Percentiles rank a stretch among this genome's conserved stretches.
Conservation (phyloP, 2,888 invertebrate genomes). For the Chamaedrilus cognettii region DNA sequence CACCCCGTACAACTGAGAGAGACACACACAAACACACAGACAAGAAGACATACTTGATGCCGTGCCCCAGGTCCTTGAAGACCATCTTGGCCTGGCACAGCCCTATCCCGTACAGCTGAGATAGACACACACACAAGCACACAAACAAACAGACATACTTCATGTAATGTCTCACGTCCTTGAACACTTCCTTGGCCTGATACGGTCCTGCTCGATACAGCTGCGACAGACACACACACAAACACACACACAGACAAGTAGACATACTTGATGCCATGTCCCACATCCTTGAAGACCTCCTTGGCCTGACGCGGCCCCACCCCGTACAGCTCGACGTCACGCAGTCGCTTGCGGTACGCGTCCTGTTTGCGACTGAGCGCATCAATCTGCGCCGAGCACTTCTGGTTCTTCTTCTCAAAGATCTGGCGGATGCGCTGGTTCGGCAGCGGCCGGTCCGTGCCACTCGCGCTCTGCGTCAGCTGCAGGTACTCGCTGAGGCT, state of each 20-base stretch:
- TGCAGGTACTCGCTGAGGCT: conserved; percentile 97
- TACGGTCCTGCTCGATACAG: no score
- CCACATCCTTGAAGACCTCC: conserved; percentile 89
- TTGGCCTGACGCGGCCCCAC: conserved; percentile 71
- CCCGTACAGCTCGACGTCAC: conserved; percentile 75
- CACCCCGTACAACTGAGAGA: no score
- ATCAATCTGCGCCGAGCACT: conserved; percentile 89
- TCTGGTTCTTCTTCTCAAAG: conserved; percentile 98
- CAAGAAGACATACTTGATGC: conserved; percentile 91
- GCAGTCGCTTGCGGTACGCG: conserved; percentile 82
- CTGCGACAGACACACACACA: no score
- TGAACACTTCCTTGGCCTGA: conserved; percentile 84
- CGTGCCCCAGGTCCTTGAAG: conserved; percentile 90
- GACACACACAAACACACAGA: no score
- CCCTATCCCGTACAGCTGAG: no score
- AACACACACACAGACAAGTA: not conserved
- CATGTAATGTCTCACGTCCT: conserved; percentile 92
- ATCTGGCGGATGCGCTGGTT: conserved; percentile 79
- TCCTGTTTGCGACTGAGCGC: conserved; percentile 92
- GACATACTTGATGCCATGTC: conserved; percentile 90
- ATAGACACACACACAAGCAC: no score
- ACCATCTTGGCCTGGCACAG: conserved; percentile 90
- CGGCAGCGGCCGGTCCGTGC: conserved; percentile 82
- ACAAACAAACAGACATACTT: conserved; percentile 69
- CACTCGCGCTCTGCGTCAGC: conserved; percentile 72